Evolutionary conservation across 2,888 invertebrate species (phyloP), one percentile per base, ranked within the genome.

Genomic region (Myopa testacea): DNA sequence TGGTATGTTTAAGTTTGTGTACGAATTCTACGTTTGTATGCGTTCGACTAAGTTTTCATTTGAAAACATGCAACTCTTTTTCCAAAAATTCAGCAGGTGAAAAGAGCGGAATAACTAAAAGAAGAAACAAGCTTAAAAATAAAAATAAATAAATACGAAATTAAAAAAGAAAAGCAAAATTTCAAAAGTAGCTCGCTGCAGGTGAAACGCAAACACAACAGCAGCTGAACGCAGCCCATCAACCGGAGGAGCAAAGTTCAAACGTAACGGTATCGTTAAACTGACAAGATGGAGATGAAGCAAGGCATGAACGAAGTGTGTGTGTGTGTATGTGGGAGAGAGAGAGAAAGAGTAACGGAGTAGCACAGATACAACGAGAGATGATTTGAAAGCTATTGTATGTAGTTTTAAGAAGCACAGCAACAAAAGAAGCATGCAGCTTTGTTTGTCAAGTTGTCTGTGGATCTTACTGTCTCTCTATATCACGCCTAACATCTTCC

Each of bases 11-110:
- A 45, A 45, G 45, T 45, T 45, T 45, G 45, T 10, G 45, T 45
- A 45, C 10, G 45, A 10, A 45, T 16, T 70, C 14, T 38, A 40
- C 14, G 60, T 58, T 58, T 58, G 71, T 40, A 38, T 60, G 71
- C 71, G 71, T 71, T 40, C 50, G 38, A 60, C 71, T 71, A 58
- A 71, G 58, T 71, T 58, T 58, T 45, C 71, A 16, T 70, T 70
- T 60, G 10, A 38, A 71, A 40, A 7, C 40, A 16, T n/a, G 37
- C 55, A 71, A 55, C 34, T 58, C 4, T 19, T 60, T 70, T 3
- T 55, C 7, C 60, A 60, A 40, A 63, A 60, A 71, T n/a, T 8
- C 37, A 14, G 58, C 60, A 60, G 60, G 34, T 8, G 10, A 45
- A 10, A 45, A 45, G 45, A 8, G 10, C 6, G 45, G 10, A 45